phyloP scores from a whole-genome alignment of 2,797 vertebrate species.

The Sebastes goodei region DNA sequence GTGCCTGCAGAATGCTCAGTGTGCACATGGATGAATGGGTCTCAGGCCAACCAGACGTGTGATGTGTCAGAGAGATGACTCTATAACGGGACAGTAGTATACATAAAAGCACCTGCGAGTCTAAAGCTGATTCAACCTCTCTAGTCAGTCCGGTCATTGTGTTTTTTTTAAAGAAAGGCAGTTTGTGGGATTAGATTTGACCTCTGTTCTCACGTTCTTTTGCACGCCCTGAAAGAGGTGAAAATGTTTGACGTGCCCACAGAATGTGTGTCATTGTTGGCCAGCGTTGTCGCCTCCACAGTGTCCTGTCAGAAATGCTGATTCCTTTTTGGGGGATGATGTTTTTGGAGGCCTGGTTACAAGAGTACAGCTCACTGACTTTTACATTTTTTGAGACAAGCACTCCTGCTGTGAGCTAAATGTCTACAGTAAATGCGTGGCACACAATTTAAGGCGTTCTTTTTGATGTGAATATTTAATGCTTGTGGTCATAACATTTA shows the following conservation, averaged over 20 bases:
- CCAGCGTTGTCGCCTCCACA: slow-evolving; percentile 35
- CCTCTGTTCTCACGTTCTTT: slow-evolving; percentile 27
- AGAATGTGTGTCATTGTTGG: slow-evolving; percentile 55
- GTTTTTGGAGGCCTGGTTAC: slow-evolving; percentile 11
- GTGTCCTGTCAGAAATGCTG: slow-evolving; percentile 47
- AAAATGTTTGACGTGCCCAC: slow-evolving; percentile 35
- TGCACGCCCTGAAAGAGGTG: slow-evolving; percentile 40
- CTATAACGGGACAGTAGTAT: slow-evolving; percentile 12
- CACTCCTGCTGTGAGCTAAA: neutral
- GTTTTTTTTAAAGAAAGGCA: slow-evolving; percentile 21
- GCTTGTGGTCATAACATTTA: neutral
- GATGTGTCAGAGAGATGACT: slow-evolving; percentile 48
- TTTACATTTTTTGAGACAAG: slow-evolving; percentile 7
- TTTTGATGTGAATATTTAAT: neutral
- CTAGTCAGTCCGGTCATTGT: slow-evolving; percentile 31
- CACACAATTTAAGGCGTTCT: neutral
- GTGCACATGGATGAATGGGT: slow-evolving; percentile 59
- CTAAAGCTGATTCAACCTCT: slow-evolving; percentile 32
- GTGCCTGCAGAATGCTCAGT: slow-evolving; percentile 31
- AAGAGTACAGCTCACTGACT: slow-evolving; percentile 33
- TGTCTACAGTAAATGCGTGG: neutral
- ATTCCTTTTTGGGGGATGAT: slow-evolving; percentile 41
- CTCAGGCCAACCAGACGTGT: slow-evolving; percentile 38
- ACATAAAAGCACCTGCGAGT: slow-evolving; percentile 24
- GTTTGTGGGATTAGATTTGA: slow-evolving; percentile 38